Evolutionary conservation across 2,888 invertebrate genomes (phyloP).

Genomic region (Caenorhabditis doughertyi): DNA sequence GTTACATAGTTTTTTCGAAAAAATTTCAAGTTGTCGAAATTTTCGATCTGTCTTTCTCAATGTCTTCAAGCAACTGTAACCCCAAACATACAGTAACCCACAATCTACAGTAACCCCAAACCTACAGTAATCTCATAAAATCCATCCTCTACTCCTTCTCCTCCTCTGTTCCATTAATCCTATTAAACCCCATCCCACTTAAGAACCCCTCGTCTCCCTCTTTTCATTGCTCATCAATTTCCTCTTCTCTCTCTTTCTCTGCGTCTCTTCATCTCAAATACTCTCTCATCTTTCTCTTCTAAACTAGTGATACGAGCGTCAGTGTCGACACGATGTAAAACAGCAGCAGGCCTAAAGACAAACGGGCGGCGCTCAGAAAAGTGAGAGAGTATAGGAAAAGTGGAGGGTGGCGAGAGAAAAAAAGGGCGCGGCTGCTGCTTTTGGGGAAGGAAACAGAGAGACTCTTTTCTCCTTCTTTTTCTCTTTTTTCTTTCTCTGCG

Average conservation of each 20-base stretch:
- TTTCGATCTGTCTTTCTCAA: too few species aligned
- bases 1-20: too few species aligned
- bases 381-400: slow-evolving; percentile 9
- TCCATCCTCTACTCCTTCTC: too few species aligned
- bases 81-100: too few species aligned
- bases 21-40: too few species aligned
- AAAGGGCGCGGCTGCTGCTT: slow-evolving; percentile 29
- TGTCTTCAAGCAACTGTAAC: too few species aligned
- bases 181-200: neutral
- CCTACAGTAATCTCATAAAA: too few species aligned
- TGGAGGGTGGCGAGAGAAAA: slow-evolving; percentile 35
- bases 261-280: slow-evolving; percentile 7
- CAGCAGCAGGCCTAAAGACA: slow-evolving; percentile 24
- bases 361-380: slow-evolving; percentile 31
- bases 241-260: slow-evolving; percentile 15
- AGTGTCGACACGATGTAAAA: slow-evolving; percentile 59
- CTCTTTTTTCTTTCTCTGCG: neutral
- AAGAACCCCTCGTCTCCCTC: neutral
- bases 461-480: neutral
- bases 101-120: too few species aligned
- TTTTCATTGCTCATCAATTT: slow-evolving; percentile 7
- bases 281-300: slow-evolving; percentile 26
- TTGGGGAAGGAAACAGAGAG: slow-evolving; percentile 2
- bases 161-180: too few species aligned
- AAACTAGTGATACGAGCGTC: slow-evolving; percentile 39